Percentiles rank a stretch among this genome's conserved stretches.
These are phyloP conservation scores for Acutogordius australiensis DNA, from an alignment of 2,888 invertebrate species.

Conservation along the genomic window DNA sequence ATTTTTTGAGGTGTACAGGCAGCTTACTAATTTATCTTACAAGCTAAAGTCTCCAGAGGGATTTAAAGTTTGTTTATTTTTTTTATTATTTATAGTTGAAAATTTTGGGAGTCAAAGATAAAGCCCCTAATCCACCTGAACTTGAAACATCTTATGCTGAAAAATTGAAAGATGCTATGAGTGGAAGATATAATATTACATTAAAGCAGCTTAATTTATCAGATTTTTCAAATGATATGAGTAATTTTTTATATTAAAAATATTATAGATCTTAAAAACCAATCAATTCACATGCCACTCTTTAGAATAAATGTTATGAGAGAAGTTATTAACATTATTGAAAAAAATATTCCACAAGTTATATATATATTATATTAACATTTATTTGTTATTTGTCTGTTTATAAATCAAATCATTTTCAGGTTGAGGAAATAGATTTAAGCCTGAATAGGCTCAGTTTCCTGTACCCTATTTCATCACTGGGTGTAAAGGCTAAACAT, in stretches of 20 bases:
- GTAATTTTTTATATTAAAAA: background rate
- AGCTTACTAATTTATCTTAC: background rate
- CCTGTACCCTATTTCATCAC: background rate
- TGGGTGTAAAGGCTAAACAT: background rate
- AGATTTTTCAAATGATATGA: background rate
- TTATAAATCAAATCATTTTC: background rate
- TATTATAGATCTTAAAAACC: background rate
- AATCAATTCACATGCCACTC: background rate
- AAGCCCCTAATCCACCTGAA: slow-evolving; percentile 8
- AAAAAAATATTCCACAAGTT: background rate
- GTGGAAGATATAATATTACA: background rate
- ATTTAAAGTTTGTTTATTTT: slow-evolving; percentile 3
- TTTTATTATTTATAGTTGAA: background rate
- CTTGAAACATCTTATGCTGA: background rate
- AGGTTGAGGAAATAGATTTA: background rate
- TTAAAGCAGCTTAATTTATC: background rate
- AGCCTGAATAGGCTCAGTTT: background rate
- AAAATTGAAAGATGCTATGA: background rate
- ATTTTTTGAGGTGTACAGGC: background rate
- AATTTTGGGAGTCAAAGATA: background rate
- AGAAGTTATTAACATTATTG: slow-evolving; percentile 1
- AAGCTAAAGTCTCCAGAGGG: background rate
- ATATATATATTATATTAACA: too few relatives aligned
- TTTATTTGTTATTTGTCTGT: too few relatives aligned
- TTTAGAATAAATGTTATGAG: slow-evolving; percentile 2